Percentiles rank a stretch among this genome's conserved stretches.
phyloP scores from a whole-genome alignment of 2,797 vertebrate genomes.

The Cercopithecus petaurista region DNA sequence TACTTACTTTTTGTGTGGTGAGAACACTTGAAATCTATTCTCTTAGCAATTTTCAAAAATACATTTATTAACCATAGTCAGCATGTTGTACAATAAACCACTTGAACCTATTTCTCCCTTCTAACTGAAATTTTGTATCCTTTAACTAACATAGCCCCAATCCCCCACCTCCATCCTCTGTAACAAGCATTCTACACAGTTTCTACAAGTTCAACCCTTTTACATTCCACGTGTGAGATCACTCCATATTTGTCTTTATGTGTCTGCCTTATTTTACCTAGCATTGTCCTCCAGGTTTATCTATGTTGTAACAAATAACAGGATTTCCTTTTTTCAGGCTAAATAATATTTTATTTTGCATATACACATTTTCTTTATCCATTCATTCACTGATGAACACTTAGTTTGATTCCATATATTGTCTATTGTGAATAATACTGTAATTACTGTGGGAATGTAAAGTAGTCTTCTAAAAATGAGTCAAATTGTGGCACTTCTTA shows the following conservation, averaged over 20 bases:
- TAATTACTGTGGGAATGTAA: not conserved
- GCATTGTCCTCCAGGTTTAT: not conserved
- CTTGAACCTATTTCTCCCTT: not conserved
- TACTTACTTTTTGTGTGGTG: not conserved
- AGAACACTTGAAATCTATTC: not conserved
- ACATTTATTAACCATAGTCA: not conserved
- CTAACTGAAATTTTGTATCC: not conserved
- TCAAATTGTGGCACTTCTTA: not conserved
- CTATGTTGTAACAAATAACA: not conserved
- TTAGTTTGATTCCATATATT: not conserved
- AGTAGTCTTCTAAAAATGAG: not conserved
- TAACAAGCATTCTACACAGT: not conserved
- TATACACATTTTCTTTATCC: not conserved
- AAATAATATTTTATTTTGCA: not conserved
- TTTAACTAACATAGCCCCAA: not conserved
- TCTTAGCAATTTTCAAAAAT: not conserved
- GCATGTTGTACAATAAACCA: not conserved
- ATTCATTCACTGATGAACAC: not conserved
- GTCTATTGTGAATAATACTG: not conserved
- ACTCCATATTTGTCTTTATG: not conserved
- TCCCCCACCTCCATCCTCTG: no score
- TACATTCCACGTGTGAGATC: not conserved
- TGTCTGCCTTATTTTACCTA: not conserved
- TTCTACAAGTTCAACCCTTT: not conserved
- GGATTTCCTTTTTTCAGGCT: not conserved